Evolutionary conservation across 2,113 vertebrate genomes (phyloP).

Genomic region (Amblyopsis rosae): DNA sequence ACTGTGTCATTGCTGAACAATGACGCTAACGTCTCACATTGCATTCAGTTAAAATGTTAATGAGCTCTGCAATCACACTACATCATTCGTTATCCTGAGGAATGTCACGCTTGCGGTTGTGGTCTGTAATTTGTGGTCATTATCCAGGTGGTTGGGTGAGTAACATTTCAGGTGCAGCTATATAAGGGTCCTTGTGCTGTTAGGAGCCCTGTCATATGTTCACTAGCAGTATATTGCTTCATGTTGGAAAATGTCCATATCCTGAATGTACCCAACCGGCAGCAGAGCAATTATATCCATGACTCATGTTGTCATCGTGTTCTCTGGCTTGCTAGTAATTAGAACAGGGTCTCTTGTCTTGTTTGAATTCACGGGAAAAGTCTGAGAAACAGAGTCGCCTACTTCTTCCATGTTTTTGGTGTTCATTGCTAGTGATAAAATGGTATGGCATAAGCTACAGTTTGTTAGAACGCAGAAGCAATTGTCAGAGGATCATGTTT

Average conservation of each 20-base stretch:
- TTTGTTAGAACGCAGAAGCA: too few relatives aligned
- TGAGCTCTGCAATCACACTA: not conserved
- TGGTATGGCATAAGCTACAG: too few relatives aligned
- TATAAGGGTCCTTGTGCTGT: not conserved
- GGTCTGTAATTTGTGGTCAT: conserved; percentile 21
- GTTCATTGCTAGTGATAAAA: too few relatives aligned
- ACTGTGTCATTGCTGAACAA: not conserved
- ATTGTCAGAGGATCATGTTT: too few relatives aligned
- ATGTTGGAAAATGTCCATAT: not conserved
- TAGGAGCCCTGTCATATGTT: not conserved
- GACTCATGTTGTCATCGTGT: conserved; percentile 23
- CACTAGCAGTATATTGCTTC: not conserved
- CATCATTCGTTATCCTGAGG: conserved; percentile 1
- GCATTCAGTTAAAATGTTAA: conserved; percentile 15
- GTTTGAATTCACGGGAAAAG: conserved; percentile 28
- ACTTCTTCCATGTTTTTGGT: too few relatives aligned
- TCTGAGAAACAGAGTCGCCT: too few relatives aligned
- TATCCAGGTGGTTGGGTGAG: not conserved
- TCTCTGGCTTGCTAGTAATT: conserved; percentile 37
- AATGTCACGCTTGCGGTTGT: not conserved
- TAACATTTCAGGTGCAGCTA: not conserved
- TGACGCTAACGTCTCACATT: not conserved
- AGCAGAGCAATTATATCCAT: conserved; percentile 22
- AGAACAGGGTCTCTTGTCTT: conserved; percentile 34
- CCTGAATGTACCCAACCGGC: conserved; percentile 12